phyloP scores from a whole-genome alignment of 2,113 vertebrate species.

The Odontesthes bonariensis region DNA sequence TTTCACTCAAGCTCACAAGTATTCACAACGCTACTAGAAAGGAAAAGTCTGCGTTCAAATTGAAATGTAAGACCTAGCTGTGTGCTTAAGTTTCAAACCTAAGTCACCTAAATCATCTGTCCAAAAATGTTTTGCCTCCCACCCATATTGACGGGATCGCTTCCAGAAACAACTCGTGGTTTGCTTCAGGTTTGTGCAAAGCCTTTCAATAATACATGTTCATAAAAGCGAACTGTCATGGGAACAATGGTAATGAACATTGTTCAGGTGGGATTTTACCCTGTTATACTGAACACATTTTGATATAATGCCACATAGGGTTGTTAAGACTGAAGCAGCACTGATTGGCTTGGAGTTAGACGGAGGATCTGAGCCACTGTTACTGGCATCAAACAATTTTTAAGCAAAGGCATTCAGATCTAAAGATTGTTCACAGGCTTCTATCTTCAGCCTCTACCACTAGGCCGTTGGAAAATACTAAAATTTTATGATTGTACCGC shows the following conservation, averaged over 20 bases:
- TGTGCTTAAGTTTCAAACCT: conserved; percentile 34
- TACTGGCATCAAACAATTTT: not conserved
- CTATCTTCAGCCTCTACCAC: not conserved
- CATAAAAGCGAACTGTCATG: conserved; percentile 45
- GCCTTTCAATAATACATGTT: conserved; percentile 42
- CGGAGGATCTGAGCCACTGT: not conserved
- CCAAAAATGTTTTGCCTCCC: conserved; percentile 1
- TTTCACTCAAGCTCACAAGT: conserved; percentile 28
- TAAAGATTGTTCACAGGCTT: not conserved
- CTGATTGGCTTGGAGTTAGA: not conserved
- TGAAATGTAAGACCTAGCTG: conserved; percentile 39
- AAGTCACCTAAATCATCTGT: conserved; percentile 32
- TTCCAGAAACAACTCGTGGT: conserved; percentile 39
- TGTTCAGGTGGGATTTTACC: conserved; percentile 20
- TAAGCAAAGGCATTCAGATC: not conserved
- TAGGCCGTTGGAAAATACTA: conserved; percentile 1
- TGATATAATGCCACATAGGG: conserved; percentile 27
- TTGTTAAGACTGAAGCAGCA: conserved; percentile 25
- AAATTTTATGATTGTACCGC: not conserved
- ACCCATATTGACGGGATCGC: conserved; percentile 3
- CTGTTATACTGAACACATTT: not conserved
- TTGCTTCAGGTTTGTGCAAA: conserved; percentile 27
- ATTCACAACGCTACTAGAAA: conserved; percentile 41
- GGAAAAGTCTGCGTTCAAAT: not conserved
- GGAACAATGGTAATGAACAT: conserved; percentile 30